Base-by-base conservation (phyloP, 2,888 invertebrate species). In the Dolomedes plantarius region DNA sequence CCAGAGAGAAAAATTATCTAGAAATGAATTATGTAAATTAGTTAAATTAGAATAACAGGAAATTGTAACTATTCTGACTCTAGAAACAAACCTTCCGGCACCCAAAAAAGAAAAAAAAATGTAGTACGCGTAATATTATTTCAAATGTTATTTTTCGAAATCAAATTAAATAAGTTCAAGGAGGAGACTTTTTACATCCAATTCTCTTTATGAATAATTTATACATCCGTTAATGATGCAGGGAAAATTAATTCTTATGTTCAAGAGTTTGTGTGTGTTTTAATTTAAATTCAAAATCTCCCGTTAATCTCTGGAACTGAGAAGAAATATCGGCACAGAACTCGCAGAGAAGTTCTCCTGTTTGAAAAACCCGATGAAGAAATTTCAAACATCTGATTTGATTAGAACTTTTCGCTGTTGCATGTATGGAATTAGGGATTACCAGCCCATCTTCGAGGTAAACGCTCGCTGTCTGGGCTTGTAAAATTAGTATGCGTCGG, bases 11-110 rank as follows among this genome's bases (percentile, higher is more conserved):
- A 56, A 23, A 56, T 23, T n/a, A 56, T 23, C 23, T 19, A 23
- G 11, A 56, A 56, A 56, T 56, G 56, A 56, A 56, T 56, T 56
- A 56, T 56, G 56, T 56, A 56, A 56, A 56, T 56, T 2, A 19
- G 19, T 56, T 19, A 23, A 56, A 56, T 23, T 56, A 23, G 23
- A 56, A 56, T 56, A 19, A 23, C 19, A 23, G 56, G 16, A 23
- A 23, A 19, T 56, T 56, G 56, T 56, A 56, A 56, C 56, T 5
- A 23, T 56, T 23, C 19, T 23, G 56, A 56, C 56, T 46, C 19
- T 2, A 23, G 56, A 56, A 56, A 23, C 56, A 23, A 23, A 56
- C 56, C 56, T 56, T 23, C 56, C 1, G 56, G 56, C 56, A 23
- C 1, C 23, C 56, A 56, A 23, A 56, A 23, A 56, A 23, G 9